phyloP scores from a whole-genome alignment of 2,888 invertebrate species.

The Eristalis tenax region DNA sequence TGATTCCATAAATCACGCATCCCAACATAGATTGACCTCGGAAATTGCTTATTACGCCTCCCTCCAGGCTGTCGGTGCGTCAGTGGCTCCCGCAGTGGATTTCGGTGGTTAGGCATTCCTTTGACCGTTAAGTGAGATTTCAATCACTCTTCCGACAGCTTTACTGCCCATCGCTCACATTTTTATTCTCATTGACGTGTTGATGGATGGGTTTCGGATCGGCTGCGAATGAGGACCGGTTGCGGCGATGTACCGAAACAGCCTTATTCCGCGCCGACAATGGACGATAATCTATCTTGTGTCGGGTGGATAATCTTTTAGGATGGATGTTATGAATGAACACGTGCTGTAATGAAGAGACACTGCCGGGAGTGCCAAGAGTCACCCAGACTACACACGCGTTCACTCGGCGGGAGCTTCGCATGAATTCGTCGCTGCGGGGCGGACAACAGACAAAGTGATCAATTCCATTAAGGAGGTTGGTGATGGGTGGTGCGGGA shows the following conservation, averaged over 20 bases:
- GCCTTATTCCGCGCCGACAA: background rate
- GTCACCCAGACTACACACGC: no score
- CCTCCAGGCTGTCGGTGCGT: background rate
- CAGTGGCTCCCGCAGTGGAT: background rate
- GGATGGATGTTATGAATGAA: background rate
- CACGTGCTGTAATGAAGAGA: background rate
- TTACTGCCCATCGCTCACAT: background rate
- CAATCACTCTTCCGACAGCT: background rate
- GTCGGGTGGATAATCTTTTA: background rate
- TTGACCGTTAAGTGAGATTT: background rate
- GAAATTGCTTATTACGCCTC: background rate
- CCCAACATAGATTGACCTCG: background rate
- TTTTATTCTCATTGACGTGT: background rate
- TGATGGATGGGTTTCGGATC: background rate
- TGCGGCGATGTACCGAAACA: background rate
- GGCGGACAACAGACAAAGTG: background rate
- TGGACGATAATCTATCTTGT: background rate
- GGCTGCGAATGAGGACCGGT: background rate
- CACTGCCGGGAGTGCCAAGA: background rate
- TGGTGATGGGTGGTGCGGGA: background rate
- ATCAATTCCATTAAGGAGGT: background rate
- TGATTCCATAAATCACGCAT: background rate
- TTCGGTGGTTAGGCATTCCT: background rate
- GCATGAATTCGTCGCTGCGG: background rate
- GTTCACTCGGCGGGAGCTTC: no score